Evolutionary conservation across 2,113 vertebrate species (phyloP), one percentile per base, ranked within the genome.

Genomic region (Miniopterus natalensis): DNA sequence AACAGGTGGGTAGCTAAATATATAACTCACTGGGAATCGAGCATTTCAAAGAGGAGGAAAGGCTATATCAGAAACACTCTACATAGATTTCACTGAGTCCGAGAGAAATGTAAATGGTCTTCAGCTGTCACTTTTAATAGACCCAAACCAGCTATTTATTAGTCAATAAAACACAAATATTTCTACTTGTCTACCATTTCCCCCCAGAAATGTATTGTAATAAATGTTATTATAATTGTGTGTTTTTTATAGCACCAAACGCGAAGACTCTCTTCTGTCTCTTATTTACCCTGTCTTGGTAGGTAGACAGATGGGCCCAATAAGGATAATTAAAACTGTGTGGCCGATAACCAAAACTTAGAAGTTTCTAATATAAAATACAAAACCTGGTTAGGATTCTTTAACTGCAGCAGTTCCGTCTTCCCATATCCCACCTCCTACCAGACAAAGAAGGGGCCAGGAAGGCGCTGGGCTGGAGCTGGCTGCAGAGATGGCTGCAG

Each of bases 61-160:
- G 95, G 94, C 96, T 98, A 93, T 98, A 97, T 98, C 96, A 98
- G 94, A 98, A 98, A 95, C 93, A 96, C 42, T 98, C 97, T 93
- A 83, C 86, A 88, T 78, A 84, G 87, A 92, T 96, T 95, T 92
- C 84, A 78, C 75, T 91, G 0, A 2, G 90, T 88, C 84, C 81
- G 79, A 84, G 87, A 97, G 91, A 98, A 97, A 97, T 88, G 40
- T 85, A 97, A 96, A 73, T 96, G 74, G 77, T 96, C 96, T 96
- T 97, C 73, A 70, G 15, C 80, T 95, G 23, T 94, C 97, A 40
- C 65, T 90, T 97, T 95, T 78, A 92, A 92, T 90, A 90, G 79
- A 87, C 29, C 61, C 91, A 93, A 92, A 45, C 47, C 51, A 95
- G 15, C 83, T 94, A 86, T 47, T 55, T 79, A 86, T 74, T 94